These are phyloP conservation scores for Stenodema calcarata DNA, from an alignment of 2,888 invertebrate genomes.

Conservation along the genomic window DNA sequence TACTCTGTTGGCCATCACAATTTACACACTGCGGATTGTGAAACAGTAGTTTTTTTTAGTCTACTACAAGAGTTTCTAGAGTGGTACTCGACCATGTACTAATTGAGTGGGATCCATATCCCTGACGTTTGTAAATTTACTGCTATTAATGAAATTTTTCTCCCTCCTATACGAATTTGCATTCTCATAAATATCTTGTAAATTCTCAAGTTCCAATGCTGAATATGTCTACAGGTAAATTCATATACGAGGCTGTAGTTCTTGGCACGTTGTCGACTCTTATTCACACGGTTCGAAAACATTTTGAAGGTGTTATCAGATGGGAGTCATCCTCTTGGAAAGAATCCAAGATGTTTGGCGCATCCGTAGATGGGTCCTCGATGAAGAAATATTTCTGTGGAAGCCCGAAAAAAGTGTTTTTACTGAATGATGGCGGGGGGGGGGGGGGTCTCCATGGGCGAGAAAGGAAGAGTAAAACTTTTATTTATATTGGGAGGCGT, in stretches of 20 bases:
- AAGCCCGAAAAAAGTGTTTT: slow-evolving; percentile 4
- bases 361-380: slow-evolving; percentile 1
- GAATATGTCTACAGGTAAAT: background rate
- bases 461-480: slow-evolving; percentile 21
- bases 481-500: slow-evolving; percentile 37
- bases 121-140: too few relatives aligned
- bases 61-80: too few relatives aligned
- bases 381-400: slow-evolving; percentile 29
- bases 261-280: background rate
- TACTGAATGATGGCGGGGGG: background rate
- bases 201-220: too few relatives aligned
- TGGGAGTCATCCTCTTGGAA: background rate
- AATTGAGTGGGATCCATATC: too few relatives aligned
- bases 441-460: background rate
- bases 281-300: background rate
- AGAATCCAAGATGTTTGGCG: background rate
- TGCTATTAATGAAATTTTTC: too few relatives aligned
- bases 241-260: background rate
- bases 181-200: too few relatives aligned
- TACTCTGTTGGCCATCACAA: too few relatives aligned
- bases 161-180: too few relatives aligned
- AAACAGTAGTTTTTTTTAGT: too few relatives aligned
- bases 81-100: too few relatives aligned
- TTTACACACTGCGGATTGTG: too few relatives aligned
- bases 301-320: slow-evolving; percentile 2